Base-by-base conservation (phyloP, 2,888 invertebrate genomes). In the Drosophila infuscata region DNA sequence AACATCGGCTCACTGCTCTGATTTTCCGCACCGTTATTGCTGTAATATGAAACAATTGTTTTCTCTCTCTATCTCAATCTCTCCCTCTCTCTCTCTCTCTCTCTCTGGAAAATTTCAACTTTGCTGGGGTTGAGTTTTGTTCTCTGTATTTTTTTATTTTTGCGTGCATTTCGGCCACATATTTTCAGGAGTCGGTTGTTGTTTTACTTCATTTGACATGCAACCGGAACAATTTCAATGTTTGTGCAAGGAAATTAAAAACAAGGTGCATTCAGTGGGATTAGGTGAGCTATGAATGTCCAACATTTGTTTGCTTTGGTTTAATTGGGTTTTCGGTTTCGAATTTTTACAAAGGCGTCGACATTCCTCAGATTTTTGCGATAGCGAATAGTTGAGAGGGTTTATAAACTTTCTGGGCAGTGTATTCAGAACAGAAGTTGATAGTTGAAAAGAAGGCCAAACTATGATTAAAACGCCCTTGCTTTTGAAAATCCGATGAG, bases 21-120 rank as follows among this genome's bases (percentile, higher is more conserved):
- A 84, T 84, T 84, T 83, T 79, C 88, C 78, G 70, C 81, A 72
- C 69, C 74, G 82, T 79, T 85, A 81, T 85, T 87, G 81, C 84
- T 70, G 88, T 88, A 85, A 85, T 79, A 76, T 82, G 81, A 84
- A 84, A 87, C 78, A 76, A 56, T 83, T 72, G 73, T 70, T 36
- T 15, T 52, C 25, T 36, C 20, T 52, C 25, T n/a, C 43, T 35
- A 32, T 36, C 41, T 1, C 38, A 3, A 12, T 52, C 35, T 49
- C n/a, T 43, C 17, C 51, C 25, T 29, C 48, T 32, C 35, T 41
- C n/a, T 58, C 36, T 59, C 25, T 41, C 20, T 48, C n/a, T 32
- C 48, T 35, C 32, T 33, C 30, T 58, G 15, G 9, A 35, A 43
- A 57, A 53, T 58, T 66, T 60, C 53, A 61, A 57, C 56, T 70